Evolutionary conservation across 2,797 vertebrate genomes (phyloP), one percentile per base, ranked within the genome.

Genomic region (Lepus oiostolus): DNA sequence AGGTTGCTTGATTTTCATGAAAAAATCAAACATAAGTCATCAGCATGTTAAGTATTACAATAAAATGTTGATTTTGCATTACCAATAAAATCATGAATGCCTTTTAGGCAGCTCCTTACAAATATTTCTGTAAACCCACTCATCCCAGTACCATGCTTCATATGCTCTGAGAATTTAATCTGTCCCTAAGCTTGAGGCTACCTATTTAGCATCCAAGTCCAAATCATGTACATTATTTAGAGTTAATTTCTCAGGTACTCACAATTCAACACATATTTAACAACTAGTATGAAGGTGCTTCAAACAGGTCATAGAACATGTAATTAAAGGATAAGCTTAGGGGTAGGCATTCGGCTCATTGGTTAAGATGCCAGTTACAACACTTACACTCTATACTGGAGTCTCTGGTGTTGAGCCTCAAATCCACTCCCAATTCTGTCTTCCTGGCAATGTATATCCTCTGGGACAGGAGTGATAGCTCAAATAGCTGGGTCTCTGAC

Each of bases 21-120:
- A 96, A 90, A 89, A 62, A 82, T 71, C 79, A 76, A 96, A 87
- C 9, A 30, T 19, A 74, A 81, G 17, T 79, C 32, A 86, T 54
- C 74, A 82, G 7, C 3, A 12, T 85, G 47, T 74, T 72, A 76
- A 50, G 30, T 79, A 84, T 75, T 81, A 79, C 13, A 67, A 17
- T 72, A 28, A 90, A 70, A 70, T 60, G 28, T 80, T 70, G 88
- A 35, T 28, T 92, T 79, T 88, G 21, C 35, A 38, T 88, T 94
- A 82, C 5, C 35, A 83, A 14, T 76, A n/a, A 94, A 85, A 84
- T 81, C 72, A 63, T 52, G n/a, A n/a, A 9, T 67, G 28, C 16
- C 47, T 87, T 58, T 5, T 75, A 95, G 63, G 52, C 1, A 80
- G 32, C 9, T 65, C 79, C 65, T 85, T 24, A 75, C 11, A 91